Conservation (phyloP, 1,140 invertebrate genomes). For the Pachypeltis micranthus region DNA sequence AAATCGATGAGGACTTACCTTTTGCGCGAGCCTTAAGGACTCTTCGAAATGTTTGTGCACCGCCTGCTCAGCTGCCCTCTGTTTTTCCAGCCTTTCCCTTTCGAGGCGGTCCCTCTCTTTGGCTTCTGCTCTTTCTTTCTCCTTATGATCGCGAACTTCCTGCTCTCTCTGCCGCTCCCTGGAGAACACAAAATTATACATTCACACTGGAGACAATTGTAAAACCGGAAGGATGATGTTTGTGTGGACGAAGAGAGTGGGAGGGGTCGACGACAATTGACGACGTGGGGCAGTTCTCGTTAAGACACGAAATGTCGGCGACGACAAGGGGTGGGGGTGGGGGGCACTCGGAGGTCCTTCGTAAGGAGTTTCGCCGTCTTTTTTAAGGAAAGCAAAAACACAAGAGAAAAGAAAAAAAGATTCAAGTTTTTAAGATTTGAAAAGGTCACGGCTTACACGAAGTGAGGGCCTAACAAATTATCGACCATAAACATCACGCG, state of each 20-base stretch:
- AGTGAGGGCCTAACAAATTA: slow-evolving; percentile 18
- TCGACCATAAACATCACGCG: slow-evolving; percentile 22
- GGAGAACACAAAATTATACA: slow-evolving; percentile 16
- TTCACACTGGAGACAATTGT: slow-evolving; percentile 7
- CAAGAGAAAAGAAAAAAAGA: no score
- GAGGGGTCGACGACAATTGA: no score
- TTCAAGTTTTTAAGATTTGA: no score
- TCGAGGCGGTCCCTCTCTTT: slow-evolving; percentile 41
- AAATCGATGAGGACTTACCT: slow-evolving; percentile 43
- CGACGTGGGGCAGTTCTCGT: no score
- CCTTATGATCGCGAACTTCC: slow-evolving; percentile 31
- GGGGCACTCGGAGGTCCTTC: no score
- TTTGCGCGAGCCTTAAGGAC: slow-evolving; percentile 67
- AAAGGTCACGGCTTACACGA: no score
- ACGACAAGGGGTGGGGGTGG: no score
- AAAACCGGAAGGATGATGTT: no score
- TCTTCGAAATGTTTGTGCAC: slow-evolving; percentile 85
- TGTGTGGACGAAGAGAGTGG: no score
- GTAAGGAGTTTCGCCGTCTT: no score
- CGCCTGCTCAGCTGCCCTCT: slow-evolving; percentile 54
- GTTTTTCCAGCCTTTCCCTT: slow-evolving; percentile 48
- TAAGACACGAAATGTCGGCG: no score
- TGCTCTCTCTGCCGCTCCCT: slow-evolving; percentile 36
- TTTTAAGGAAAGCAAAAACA: no score
- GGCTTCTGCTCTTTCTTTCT: slow-evolving; percentile 42